Evolutionary conservation across 1,140 invertebrate species (phyloP), one percentile per base, ranked within the genome.

Genomic region (Cotesia vestalis): DNA sequence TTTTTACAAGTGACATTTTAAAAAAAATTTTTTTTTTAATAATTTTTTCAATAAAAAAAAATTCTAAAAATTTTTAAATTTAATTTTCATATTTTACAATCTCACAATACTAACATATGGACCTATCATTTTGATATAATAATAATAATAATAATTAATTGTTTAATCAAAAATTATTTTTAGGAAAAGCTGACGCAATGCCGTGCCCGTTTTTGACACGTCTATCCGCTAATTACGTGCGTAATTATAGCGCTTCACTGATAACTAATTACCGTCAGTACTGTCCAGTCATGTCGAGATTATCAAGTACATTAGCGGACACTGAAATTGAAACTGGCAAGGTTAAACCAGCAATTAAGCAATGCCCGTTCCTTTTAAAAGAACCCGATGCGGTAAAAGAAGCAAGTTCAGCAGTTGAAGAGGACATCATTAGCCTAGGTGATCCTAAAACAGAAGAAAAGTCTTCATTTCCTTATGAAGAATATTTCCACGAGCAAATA

Each of bases 401-500:
- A 34, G 84, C 84, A 0, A 86, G 81, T 66, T 63, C 73, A 5
- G 79, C 77, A 4, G 71, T 86, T 0, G 79, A 85, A 27, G 84
- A 86, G 27, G 84, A 87, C 40, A 75, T 86, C 4, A 86, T 84
- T 34, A 81, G 77, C 38, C 51, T 86, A 4, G 73, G 72, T 17
- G 20, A 73, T 0, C 60, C 12, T n/a, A 78, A 75, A 6, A 81
- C 83, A 5, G 72, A 82, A 71, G 72, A 75, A 51, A 77, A 74
- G 17, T 75, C 17, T 17, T 17, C 80, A 1, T 99, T 98, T 83
- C 88, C 92, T 5, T 99, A 99, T 83, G 94, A 98, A 75, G 88
- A 92, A 4, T 98, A 97, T 83, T 99, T 99, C 83, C 90, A 92
- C 75, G 90, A 94, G 12, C 94, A 98, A 88, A 98, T 99, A 64